Evolutionary conservation across 2,113 vertebrate species (phyloP).

Genomic region (Anguilla rostrata): DNA sequence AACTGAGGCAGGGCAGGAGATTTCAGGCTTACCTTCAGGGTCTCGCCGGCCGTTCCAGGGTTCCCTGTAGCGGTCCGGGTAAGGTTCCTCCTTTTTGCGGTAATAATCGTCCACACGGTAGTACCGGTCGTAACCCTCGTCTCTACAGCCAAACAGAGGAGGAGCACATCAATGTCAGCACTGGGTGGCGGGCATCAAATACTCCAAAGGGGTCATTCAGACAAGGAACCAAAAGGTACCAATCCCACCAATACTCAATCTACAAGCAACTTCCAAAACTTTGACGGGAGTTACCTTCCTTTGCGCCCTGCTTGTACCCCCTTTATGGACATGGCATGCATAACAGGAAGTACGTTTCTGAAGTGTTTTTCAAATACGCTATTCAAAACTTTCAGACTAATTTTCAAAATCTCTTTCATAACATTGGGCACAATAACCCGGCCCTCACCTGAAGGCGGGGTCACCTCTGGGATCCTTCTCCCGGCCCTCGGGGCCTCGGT

Average conservation of each 20-base stretch:
- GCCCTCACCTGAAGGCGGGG: slow-evolving; percentile 60
- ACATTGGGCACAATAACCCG: not conserved
- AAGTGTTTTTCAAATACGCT: no score
- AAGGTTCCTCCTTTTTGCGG: slow-evolving; percentile 84
- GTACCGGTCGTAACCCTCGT: slow-evolving; percentile 80
- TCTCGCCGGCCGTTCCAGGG: slow-evolving; percentile 80
- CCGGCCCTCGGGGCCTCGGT: slow-evolving; percentile 65
- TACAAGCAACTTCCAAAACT: no score
- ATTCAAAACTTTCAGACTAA: no score
- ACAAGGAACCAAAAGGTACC: no score
- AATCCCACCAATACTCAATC: no score
- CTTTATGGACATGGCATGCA: no score
- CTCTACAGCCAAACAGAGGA: slow-evolving; percentile 59
- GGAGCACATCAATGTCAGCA: not conserved
- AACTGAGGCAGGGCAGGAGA: not conserved
- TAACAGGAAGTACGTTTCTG: no score
- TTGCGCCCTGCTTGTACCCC: no score
- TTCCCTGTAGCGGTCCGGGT: slow-evolving; percentile 81
- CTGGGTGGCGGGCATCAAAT: not conserved
- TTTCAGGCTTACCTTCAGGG: slow-evolving; percentile 71
- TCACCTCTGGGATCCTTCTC: slow-evolving; percentile 66
- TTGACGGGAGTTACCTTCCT: no score
- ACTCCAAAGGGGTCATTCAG: no score
- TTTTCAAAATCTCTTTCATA: no score
- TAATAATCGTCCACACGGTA: slow-evolving; percentile 79